These are phyloP conservation scores for Drosophila mimica DNA, from an alignment of 2,888 invertebrate species.

Conservation along the genomic window DNA sequence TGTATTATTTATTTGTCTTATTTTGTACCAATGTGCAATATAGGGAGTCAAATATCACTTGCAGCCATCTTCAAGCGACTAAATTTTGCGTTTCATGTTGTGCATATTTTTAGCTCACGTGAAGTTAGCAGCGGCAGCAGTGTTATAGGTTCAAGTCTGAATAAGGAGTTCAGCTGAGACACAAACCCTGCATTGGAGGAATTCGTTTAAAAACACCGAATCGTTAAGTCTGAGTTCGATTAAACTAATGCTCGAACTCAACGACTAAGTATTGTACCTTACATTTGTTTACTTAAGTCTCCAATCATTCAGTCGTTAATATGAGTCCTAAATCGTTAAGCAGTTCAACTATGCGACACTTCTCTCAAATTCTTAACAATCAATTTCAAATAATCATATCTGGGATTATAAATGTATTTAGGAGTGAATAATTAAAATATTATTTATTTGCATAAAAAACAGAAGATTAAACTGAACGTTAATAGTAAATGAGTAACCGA, in stretches of 20 bases:
- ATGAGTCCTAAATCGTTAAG: not conserved
- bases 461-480: not conserved
- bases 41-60: not conserved
- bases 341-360: not conserved
- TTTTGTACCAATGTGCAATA: not conserved
- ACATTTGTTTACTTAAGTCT: not conserved
- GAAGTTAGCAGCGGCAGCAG: not conserved
- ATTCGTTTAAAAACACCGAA: not conserved
- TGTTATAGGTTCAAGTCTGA: not conserved
- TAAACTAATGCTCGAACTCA: not conserved
- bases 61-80: constrained; percentile 4
- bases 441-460: not conserved
- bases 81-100: not conserved
- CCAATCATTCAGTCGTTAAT: not conserved
- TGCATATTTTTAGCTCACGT: not conserved
- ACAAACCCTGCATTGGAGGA: not conserved
- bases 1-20: not conserved
- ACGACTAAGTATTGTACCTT: not conserved
- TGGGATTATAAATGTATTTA: not conserved
- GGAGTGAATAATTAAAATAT: not conserved
- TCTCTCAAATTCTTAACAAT: not conserved
- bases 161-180: not conserved
- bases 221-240: not conserved
- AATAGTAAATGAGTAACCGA: not conserved
- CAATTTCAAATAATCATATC: not conserved